A percentile compares a stretch with the other conserved stretches of the same genome.
These are phyloP conservation scores for Sylvicapra grimmia DNA, from an alignment of 2,113 vertebrate species.

Conservation along the genomic window DNA sequence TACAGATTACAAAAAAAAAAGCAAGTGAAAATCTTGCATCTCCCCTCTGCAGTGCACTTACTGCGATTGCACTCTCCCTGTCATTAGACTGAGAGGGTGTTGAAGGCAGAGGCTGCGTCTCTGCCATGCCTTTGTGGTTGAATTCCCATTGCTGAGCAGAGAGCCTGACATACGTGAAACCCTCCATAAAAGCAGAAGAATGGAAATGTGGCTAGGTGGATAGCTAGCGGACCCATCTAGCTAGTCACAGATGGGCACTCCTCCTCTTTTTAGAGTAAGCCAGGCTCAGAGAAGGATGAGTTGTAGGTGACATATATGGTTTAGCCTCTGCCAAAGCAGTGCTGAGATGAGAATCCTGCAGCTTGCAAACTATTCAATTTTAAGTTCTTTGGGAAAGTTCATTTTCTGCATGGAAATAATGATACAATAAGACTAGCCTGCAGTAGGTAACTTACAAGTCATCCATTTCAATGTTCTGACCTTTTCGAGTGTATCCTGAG, in stretches of 20 bases:
- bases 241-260: neutral
- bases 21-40: neutral
- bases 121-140: rapidly evolving
- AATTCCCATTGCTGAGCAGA: neutral
- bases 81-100: rapidly evolving
- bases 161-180: neutral
- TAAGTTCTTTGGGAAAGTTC: neutral
- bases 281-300: neutral
- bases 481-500: rapidly evolving
- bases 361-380: neutral
- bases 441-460: too few relatives aligned
- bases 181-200: rapidly evolving
- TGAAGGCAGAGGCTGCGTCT: neutral
- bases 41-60: rapidly evolving
- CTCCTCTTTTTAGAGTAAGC: neutral
- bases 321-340: neutral
- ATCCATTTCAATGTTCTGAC: neutral
- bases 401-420: neutral
- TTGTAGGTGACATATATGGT: rapidly evolving
- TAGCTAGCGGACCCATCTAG: neutral
- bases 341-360: neutral
- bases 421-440: neutral
- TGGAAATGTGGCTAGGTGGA: neutral
- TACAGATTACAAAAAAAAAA: neutral
- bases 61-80: rapidly evolving